Evolutionary conservation across 2,113 vertebrate genomes (phyloP).

Genomic region (Pelodiscus sinensis): DNA sequence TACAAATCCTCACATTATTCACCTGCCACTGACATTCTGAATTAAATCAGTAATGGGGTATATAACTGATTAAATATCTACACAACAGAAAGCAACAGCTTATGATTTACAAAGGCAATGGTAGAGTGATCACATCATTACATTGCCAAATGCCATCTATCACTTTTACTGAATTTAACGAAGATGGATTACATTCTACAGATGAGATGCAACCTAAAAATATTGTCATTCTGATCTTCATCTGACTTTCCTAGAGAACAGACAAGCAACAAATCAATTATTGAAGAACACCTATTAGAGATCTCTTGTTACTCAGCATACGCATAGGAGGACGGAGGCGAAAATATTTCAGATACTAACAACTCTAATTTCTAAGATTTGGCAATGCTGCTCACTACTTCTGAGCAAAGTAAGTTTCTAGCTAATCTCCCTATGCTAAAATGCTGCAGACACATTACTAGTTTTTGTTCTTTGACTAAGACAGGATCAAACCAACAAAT

Average conservation of each 20-base stretch:
- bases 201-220: conserved; percentile 83
- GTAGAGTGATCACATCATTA: conserved; percentile 84
- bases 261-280: conserved; percentile 80
- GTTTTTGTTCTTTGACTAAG: not conserved
- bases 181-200: conserved; percentile 83
- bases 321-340: not conserved
- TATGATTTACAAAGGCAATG: conserved; percentile 84
- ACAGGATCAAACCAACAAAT: not conserved
- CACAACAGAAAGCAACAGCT: conserved; percentile 83
- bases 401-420: not conserved
- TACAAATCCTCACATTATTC: conserved; percentile 83
- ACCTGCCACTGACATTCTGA: conserved; percentile 81
- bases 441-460: not conserved
- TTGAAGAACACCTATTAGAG: conserved; percentile 63
- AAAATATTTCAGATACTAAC: not conserved
- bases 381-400: not conserved
- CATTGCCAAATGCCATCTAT: conserved; percentile 85
- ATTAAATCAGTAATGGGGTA: conserved; percentile 85
- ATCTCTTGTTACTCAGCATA: conserved; percentile 33
- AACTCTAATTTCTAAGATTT: not conserved
- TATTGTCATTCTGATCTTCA: conserved; percentile 84
- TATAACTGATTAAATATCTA: conserved; percentile 87
- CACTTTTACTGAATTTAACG: conserved; percentile 86
- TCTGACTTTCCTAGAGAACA: conserved; percentile 80
- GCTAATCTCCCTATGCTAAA: not conserved